These are phyloP conservation scores for Chionomys nivalis DNA, from an alignment of 2,113 vertebrate genomes.

Conservation along the genomic window DNA sequence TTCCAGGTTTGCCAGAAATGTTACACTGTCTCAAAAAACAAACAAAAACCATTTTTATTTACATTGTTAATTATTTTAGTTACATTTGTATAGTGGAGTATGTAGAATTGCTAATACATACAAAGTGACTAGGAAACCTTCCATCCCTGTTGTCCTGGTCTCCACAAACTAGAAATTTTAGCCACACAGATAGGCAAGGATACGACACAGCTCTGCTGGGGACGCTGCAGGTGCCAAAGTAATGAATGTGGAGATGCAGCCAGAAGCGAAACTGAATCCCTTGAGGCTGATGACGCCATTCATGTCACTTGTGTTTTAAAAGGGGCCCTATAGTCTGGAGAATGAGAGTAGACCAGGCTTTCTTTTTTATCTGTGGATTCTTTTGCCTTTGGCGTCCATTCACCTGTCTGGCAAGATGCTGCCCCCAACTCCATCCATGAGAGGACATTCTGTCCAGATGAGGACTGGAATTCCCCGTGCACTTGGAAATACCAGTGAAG, in stretches of 20 bases:
- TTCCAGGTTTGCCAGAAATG: too few species aligned
- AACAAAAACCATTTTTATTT: background rate
- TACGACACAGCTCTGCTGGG: too few species aligned
- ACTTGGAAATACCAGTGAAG: background rate
- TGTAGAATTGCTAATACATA: background rate
- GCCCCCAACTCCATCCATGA: rapidly evolving
- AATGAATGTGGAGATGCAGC: background rate
- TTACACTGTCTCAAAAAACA: too few species aligned
- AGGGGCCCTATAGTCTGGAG: rapidly evolving
- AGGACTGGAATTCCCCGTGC: background rate
- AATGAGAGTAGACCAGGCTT: background rate
- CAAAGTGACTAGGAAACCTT: background rate
- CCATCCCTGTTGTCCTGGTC: rapidly evolving
- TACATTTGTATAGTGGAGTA: background rate
- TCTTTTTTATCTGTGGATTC: background rate
- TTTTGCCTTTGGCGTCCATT: background rate
- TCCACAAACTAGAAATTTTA: background rate
- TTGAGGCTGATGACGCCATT: background rate
- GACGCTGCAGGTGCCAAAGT: too few species aligned
- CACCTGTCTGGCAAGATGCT: rapidly evolving
- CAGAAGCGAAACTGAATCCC: background rate
- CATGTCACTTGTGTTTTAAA: background rate
- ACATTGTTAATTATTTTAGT: background rate
- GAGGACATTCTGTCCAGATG: rapidly evolving
- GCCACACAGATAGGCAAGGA: too few species aligned